Conservation (phyloP, 2,888 invertebrate genomes). For the Caenorhabditis macrosperma region DNA sequence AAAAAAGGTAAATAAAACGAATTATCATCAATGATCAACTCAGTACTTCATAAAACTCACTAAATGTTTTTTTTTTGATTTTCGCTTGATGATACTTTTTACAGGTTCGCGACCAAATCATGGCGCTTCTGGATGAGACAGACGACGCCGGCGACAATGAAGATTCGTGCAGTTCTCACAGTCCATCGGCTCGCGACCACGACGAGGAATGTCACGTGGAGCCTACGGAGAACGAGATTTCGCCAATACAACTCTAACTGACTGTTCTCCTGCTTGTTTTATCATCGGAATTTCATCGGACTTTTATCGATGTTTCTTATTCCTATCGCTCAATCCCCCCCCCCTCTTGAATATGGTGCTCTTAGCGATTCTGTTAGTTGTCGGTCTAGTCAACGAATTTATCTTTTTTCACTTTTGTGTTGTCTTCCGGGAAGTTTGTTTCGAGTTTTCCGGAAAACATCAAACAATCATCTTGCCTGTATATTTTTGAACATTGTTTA, state of each 20-base stretch:
- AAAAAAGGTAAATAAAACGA: slow-evolving; percentile 64
- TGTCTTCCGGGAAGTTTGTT: too few species aligned
- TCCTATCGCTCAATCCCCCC: neutral
- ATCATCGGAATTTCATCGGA: too few species aligned
- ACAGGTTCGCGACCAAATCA: slow-evolving; percentile 72
- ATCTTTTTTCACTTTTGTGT: slow-evolving; percentile 39
- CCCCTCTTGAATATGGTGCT: slow-evolving; percentile 18
- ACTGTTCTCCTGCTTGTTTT: too few species aligned
- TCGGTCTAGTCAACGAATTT: slow-evolving; percentile 36
- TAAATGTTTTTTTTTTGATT: too few species aligned
- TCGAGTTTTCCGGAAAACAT: neutral
- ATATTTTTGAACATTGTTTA: slow-evolving; percentile 39
- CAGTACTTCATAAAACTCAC: too few species aligned
- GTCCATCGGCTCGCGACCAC: slow-evolving; percentile 37
- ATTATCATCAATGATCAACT: neutral
- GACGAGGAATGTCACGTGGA: slow-evolving; percentile 42
- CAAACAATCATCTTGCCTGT: slow-evolving; percentile 49
- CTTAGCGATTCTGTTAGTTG: slow-evolving; percentile 4
- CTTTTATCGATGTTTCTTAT: neutral
- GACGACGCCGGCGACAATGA: slow-evolving; percentile 60
- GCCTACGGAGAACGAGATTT: slow-evolving; percentile 30
- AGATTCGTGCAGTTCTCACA: slow-evolving; percentile 56
- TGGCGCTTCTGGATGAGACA: slow-evolving; percentile 70
- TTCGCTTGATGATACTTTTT: neutral
- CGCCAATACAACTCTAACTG: neutral